Base-by-base conservation (phyloP, 2,888 invertebrate genomes). In the Drosophila cognata region DNA sequence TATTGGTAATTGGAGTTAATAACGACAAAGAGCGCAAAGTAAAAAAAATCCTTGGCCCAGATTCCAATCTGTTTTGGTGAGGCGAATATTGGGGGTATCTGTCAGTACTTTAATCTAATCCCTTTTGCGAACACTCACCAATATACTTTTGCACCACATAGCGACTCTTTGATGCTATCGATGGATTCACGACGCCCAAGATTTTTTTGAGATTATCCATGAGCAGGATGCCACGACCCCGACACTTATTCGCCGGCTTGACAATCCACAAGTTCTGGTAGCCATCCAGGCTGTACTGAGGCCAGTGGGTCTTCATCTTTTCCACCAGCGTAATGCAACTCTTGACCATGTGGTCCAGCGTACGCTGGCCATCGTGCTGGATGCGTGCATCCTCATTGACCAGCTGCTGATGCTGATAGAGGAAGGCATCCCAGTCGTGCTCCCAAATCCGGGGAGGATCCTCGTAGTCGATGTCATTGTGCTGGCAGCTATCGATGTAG, bases 91-190 rank as follows among this genome's bases (percentile, higher is more conserved):
- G 13, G 2, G 21, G 46, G 8, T 16, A 16, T 8, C 2, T 46
- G 21, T 46, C 16, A 25, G 18, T 8, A 38, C 4, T 38, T 38
- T 18, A 8, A 38, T 25, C 16, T 13, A 8, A 46, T 46, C 16
- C 13, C 25, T 4, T 46, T 4, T 46, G 4, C 38, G n/a, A 18
- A 61, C 81, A 87, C 92, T 94, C 94, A 98, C 98, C 98, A 85
- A 99, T 98, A 92, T 99, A 99, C 94, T 99, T 99, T 92, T 99
- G 98, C 16, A 98, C 97, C 57, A 99, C 98, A 92, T 96, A 98
- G 94, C 97, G 95, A 90, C 96, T 95, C 93, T 96, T 96, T 81
- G 95, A 94, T 33, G 95, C 94, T 91, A 94, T 93, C n/a, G 95
- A 94, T 79, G 95, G 94, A 91, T 96, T 96, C n/a, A 96, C 94